phyloP scores from a whole-genome alignment of 1,140 invertebrate species.

The Drosophila arizonae region DNA sequence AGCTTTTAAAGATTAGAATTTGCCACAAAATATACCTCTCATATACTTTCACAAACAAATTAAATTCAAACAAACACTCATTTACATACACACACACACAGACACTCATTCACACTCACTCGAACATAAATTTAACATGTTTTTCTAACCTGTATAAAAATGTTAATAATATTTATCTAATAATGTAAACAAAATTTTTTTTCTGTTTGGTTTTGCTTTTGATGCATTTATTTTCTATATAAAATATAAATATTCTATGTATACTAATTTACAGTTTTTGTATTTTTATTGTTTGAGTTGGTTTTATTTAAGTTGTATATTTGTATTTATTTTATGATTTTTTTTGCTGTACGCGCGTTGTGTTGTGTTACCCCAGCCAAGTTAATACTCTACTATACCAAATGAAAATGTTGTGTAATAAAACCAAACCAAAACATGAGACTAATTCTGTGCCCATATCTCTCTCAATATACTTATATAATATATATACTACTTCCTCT shows the following conservation, averaged over 20 bases:
- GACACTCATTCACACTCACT: slow-evolving; percentile 6
- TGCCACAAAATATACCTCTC: too few species aligned
- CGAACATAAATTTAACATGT: neutral
- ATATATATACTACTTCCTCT: neutral
- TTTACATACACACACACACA: slow-evolving; percentile 1
- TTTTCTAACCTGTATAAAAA: slow-evolving; percentile 27
- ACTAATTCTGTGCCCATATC: slow-evolving; percentile 10
- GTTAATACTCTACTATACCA: slow-evolving; percentile 12
- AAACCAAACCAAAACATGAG: slow-evolving; percentile 9
- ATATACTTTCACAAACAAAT: slow-evolving; percentile 1
- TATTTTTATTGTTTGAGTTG: slow-evolving; percentile 43
- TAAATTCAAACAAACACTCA: too few species aligned
- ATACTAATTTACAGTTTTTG: slow-evolving; percentile 13
- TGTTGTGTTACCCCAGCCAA: slow-evolving; percentile 58
- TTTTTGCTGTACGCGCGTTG: slow-evolving; percentile 67
- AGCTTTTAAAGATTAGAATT: slow-evolving; percentile 18
- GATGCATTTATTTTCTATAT: slow-evolving; percentile 8
- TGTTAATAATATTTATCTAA: slow-evolving; percentile 34
- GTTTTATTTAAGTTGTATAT: slow-evolving; percentile 27
- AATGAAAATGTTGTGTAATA: neutral
- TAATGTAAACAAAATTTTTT: slow-evolving; percentile 27
- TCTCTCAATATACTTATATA: neutral
- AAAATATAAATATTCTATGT: slow-evolving; percentile 12
- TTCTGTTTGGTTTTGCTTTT: slow-evolving; percentile 19
- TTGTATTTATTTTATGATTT: slow-evolving; percentile 1